Conservation (phyloP, 2,113 vertebrate species). For the Mellivora capensis region DNA sequence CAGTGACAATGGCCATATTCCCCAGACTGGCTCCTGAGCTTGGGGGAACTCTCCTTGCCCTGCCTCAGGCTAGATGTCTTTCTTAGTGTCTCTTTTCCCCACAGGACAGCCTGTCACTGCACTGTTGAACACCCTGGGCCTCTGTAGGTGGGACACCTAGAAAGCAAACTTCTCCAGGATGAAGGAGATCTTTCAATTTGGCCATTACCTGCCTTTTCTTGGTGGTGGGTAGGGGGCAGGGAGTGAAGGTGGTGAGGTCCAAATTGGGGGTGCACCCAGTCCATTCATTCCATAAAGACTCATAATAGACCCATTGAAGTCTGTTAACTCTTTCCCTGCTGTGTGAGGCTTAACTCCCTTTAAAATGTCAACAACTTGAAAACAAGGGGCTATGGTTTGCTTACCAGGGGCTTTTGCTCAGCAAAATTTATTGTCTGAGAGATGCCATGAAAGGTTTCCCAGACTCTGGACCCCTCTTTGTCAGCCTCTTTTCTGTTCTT, state of each 20-base stretch:
- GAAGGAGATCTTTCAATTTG: not conserved
- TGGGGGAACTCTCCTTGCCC: rapidly evolving
- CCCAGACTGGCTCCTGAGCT: not conserved
- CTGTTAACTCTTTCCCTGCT: not conserved
- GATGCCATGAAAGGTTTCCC: not conserved
- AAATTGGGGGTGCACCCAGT: not conserved
- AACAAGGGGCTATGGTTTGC: not conserved
- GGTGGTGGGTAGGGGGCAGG: too few species aligned
- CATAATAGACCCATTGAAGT: not conserved
- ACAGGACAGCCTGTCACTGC: not conserved
- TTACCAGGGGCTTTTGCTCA: not conserved
- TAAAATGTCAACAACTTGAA: not conserved
- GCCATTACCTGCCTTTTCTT: not conserved
- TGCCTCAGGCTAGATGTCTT: not conserved
- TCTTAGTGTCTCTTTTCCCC: too few species aligned
- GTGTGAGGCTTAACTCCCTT: not conserved
- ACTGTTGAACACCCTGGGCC: not conserved
- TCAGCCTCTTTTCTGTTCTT: not conserved
- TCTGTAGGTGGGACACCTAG: not conserved
- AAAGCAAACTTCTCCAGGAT: not conserved
- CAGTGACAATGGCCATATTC: not conserved
- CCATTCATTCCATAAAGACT: not conserved
- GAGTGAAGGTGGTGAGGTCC: too few species aligned
- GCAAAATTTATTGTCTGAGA: not conserved
- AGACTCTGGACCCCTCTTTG: not conserved